Conservation (phyloP, 2,888 invertebrate genomes). For the Micoletzkya japonica region DNA sequence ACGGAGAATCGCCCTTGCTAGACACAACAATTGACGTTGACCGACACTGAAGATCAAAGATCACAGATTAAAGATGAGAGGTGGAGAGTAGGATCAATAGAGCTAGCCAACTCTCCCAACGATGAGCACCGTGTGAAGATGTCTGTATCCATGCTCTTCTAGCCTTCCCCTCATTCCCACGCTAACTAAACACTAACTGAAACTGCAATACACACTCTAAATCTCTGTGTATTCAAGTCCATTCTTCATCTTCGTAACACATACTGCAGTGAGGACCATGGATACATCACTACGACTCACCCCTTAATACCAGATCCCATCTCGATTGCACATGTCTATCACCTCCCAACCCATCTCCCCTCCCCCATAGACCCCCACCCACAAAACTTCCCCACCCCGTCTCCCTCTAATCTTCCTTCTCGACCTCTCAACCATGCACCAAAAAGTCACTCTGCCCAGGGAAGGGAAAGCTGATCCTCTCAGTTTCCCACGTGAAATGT, state of each 20-base stretch:
- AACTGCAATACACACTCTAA: no score
- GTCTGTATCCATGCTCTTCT: slow-evolving; percentile 6
- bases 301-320: neutral
- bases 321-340: no score
- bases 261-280: no score
- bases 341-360: no score
- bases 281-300: neutral
- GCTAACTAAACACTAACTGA: no score
- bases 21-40: slow-evolving; percentile 67
- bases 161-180: slow-evolving; percentile 4
- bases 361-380: no score
- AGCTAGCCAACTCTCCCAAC: neutral
- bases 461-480: slow-evolving; percentile 24
- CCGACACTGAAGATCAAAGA: slow-evolving; percentile 64
- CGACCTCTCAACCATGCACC: neutral
- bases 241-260: no score
- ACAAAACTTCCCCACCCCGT: no score
- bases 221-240: no score
- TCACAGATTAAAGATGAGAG: neutral
- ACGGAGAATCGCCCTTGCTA: slow-evolving; percentile 66
- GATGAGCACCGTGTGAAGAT: neutral
- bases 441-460: slow-evolving; percentile 19
- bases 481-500: slow-evolving; percentile 26
- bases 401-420: no score
- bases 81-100: neutral